A percentile compares a stretch with the other conserved stretches of the same genome.
phyloP scores from a whole-genome alignment of 1,140 invertebrate species.

The Drosophila mojavensis region DNA sequence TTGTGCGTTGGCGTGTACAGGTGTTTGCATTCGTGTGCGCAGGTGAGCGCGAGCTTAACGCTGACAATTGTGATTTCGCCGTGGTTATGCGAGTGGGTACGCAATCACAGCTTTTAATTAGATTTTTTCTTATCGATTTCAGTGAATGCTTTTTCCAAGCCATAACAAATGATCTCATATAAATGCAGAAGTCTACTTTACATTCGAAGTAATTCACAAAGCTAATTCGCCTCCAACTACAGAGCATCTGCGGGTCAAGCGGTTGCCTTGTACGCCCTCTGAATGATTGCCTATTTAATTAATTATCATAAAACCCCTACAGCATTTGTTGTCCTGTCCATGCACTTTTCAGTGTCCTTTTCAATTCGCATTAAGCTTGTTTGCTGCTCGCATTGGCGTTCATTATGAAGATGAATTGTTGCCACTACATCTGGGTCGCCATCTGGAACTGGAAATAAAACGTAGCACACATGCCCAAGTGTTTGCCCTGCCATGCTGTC shows the following conservation, averaged over 20 bases:
- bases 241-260: not conserved
- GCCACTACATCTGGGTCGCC: not conserved
- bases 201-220: no score
- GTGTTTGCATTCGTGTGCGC: constrained; percentile 27
- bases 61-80: constrained; percentile 78
- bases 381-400: constrained; percentile 49
- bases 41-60: constrained; percentile 60
- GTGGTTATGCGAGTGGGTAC: constrained; percentile 9
- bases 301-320: constrained; percentile 14
- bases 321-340: constrained; percentile 9
- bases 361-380: constrained; percentile 41
- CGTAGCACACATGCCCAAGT: constrained; percentile 3
- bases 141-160: constrained; percentile 7
- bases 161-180: not conserved
- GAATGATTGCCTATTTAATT: constrained; percentile 6
- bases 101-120: constrained; percentile 67
- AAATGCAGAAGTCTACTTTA: no score
- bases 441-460: constrained; percentile 2
- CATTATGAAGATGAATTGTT: constrained; percentile 54
- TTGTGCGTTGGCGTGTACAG: constrained; percentile 26
- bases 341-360: constrained; percentile 23
- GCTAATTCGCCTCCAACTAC: not conserved
- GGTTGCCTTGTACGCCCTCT: no score
- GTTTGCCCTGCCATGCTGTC: not conserved
- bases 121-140: constrained; percentile 70